Percentiles rank a stretch among this genome's conserved stretches.
Conservation (phyloP, 2,797 vertebrate genomes). For the Notolabrus celidotus region DNA sequence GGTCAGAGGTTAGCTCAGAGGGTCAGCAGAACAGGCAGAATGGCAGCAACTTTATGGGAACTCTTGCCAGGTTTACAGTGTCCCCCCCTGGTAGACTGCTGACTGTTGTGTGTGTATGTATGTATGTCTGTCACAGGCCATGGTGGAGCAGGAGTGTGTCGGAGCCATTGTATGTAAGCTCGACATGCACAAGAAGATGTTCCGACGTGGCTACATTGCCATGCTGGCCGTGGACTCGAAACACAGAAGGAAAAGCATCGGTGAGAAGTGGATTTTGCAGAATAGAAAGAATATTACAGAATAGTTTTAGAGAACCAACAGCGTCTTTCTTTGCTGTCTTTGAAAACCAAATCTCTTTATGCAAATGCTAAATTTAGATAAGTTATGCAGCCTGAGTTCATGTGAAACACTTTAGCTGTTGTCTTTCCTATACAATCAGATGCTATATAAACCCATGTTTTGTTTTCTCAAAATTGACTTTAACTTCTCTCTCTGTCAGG, state of each 20-base stretch:
- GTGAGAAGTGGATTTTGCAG: conserved; percentile 82
- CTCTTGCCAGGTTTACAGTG: not conserved
- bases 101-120: conserved; percentile 12
- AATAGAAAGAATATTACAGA: not conserved
- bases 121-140: conserved; percentile 87
- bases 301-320: not conserved
- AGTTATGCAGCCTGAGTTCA: not conserved
- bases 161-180: conserved; percentile 99
- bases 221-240: conserved; percentile 99
- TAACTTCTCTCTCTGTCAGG: conserved; percentile 85
- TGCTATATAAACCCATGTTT: not conserved
- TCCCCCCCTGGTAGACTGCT: not conserved
- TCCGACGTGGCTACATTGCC: conserved; percentile 99
- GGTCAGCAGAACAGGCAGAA: conserved; percentile 27
- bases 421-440: not conserved
- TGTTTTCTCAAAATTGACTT: not conserved
- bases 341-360: conserved; percentile 37
- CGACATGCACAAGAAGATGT: conserved; percentile 99
- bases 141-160: conserved; percentile 99
- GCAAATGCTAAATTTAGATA: conserved; percentile 48
- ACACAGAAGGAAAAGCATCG: conserved; percentile 99
- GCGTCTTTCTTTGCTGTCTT: not conserved
- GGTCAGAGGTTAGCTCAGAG: conserved; percentile 57
- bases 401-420: not conserved
- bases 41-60: conserved; percentile 24